Conservation (phyloP, 2,888 invertebrate species). For the Muscina levida region DNA sequence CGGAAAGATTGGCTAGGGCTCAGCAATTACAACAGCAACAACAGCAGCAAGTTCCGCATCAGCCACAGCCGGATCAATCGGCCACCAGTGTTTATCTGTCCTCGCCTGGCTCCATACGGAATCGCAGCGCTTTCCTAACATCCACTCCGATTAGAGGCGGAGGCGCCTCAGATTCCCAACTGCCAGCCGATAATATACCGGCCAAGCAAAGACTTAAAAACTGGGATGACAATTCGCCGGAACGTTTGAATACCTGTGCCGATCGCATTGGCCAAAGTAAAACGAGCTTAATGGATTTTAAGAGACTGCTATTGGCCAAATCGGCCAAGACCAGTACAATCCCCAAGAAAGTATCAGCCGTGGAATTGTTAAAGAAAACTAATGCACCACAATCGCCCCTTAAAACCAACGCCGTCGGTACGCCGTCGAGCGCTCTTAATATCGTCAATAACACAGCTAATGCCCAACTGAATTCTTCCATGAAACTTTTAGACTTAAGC, state of each 20-base stretch:
- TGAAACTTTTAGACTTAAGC: slow-evolving; percentile 86
- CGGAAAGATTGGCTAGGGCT: slow-evolving; percentile 73
- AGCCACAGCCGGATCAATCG: slow-evolving; percentile 16
- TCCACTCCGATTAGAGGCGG: slow-evolving; percentile 83
- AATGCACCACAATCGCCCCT: slow-evolving; percentile 27
- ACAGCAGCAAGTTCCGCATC: slow-evolving; percentile 31
- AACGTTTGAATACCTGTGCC: slow-evolving; percentile 82
- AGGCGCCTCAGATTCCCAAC: slow-evolving; percentile 61
- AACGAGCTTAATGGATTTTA: slow-evolving; percentile 91
- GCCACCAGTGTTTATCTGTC: slow-evolving; percentile 33
- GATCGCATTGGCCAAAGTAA: slow-evolving; percentile 85
- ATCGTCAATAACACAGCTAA: not conserved
- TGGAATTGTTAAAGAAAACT: slow-evolving; percentile 86
- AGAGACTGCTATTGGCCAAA: slow-evolving; percentile 88
- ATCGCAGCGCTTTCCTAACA: slow-evolving; percentile 83
- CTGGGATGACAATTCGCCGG: slow-evolving; percentile 75
- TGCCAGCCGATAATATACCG: slow-evolving; percentile 70
- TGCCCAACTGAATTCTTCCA: slow-evolving; percentile 78
- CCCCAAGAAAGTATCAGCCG: slow-evolving; percentile 85
- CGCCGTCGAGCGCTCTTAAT: slow-evolving; percentile 37
- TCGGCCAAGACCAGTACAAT: slow-evolving; percentile 84
- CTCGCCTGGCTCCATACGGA: slow-evolving; percentile 74
- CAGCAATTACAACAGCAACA: slow-evolving; percentile 65
- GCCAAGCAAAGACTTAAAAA: slow-evolving; percentile 73
- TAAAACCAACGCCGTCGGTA: slow-evolving; percentile 21